A percentile compares a stretch with the other conserved stretches of the same genome.
phyloP scores from a whole-genome alignment of 2,113 vertebrate species.

The Orientallactaga bullata region DNA sequence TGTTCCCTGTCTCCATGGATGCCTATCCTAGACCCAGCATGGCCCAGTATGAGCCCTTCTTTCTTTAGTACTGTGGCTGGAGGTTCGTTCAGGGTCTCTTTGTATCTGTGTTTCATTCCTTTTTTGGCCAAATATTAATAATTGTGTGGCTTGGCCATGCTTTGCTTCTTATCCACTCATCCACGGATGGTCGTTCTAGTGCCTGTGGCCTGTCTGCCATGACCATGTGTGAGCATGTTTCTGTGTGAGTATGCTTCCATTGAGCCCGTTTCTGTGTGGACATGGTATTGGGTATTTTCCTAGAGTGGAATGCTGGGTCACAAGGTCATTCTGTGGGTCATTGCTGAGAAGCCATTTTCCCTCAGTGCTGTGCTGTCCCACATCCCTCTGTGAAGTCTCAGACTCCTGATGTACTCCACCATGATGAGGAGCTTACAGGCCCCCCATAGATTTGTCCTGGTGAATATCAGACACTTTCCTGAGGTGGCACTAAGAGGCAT shows the following conservation, averaged over 20 bases:
- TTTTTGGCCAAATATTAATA: not conserved
- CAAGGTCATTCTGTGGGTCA: not conserved
- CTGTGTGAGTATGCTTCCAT: too few relatives aligned
- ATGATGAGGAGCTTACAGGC: not conserved
- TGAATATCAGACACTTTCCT: too few relatives aligned
- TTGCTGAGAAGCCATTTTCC: not conserved
- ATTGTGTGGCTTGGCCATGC: not conserved
- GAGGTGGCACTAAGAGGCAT: not conserved
- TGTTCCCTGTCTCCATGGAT: not conserved
- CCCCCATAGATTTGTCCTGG: not conserved
- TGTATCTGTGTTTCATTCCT: not conserved
- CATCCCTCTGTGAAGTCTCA: not conserved
- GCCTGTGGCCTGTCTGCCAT: not conserved
- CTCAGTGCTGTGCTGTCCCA: rapidly evolving
- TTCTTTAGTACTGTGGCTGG: not conserved
- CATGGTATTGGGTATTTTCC: rapidly evolving
- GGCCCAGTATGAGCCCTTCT: not conserved
- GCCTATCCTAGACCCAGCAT: too few relatives aligned
- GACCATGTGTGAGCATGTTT: too few relatives aligned
- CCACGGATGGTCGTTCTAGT: not conserved
- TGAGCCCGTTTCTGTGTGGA: not conserved
- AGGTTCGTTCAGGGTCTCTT: not conserved
- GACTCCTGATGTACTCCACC: too few relatives aligned
- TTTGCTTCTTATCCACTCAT: too few relatives aligned
- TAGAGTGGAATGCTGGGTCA: not conserved